Evolutionary conservation across 2,888 invertebrate species (phyloP).

Genomic region (Tryphoninae sp.): DNA sequence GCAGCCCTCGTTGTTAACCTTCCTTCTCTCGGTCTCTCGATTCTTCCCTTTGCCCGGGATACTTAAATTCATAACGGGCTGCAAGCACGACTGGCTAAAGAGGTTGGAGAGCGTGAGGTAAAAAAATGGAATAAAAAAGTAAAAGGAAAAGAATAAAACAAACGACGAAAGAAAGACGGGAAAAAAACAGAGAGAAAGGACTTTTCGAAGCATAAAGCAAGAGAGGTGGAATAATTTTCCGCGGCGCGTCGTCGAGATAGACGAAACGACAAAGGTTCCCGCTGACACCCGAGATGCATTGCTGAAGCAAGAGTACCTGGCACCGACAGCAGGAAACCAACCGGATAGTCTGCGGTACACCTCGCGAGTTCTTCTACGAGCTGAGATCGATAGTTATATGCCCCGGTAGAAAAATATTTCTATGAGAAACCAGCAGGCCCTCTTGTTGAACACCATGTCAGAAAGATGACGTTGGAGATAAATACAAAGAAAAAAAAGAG

Average conservation of each 20-base stretch:
- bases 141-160: background rate
- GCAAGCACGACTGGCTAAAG: background rate
- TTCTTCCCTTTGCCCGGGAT: background rate
- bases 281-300: slow-evolving; percentile 57
- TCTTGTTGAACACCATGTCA: background rate
- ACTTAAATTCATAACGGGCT: background rate
- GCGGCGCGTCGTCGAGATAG: slow-evolving; percentile 29
- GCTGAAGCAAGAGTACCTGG: slow-evolving; percentile 41
- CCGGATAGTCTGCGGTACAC: slow-evolving; percentile 7
- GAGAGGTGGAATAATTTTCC: slow-evolving; percentile 29
- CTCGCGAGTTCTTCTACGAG: slow-evolving; percentile 29
- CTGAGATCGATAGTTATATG: slow-evolving; percentile 23
- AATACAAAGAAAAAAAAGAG: slow-evolving; percentile 11
- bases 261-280: slow-evolving; percentile 54
- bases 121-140: background rate
- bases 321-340: slow-evolving; percentile 41
- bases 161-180: background rate
- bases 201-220: background rate
- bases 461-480: background rate
- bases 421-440: slow-evolving; percentile 9
- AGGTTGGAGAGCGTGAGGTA: slow-evolving; percentile 5
- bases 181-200: background rate
- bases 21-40: background rate
- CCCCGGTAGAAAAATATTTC: background rate
- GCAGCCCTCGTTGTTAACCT: too few relatives aligned